These are phyloP conservation scores for Oncorhynchus keta DNA, from an alignment of 2,113 vertebrate genomes.

Conservation along the genomic window DNA sequence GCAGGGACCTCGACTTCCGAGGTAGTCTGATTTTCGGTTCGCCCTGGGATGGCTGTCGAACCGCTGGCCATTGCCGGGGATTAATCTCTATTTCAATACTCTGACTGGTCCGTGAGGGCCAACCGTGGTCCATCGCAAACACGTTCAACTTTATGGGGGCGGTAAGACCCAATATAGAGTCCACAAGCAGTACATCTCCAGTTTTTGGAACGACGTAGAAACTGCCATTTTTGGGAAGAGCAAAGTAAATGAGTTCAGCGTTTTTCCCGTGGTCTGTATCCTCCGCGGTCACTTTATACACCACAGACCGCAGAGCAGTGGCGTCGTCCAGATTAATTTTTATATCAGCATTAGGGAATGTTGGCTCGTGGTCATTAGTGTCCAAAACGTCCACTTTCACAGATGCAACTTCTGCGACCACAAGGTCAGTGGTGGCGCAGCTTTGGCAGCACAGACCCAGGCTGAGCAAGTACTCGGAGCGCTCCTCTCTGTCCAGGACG, in stretches of 20 bases:
- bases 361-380: conserved; percentile 84
- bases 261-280: conserved; percentile 83
- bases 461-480: conserved; percentile 72
- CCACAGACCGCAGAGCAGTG: conserved; percentile 74
- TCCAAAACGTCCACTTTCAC: conserved; percentile 83
- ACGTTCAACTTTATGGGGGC: conserved; percentile 76
- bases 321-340: conserved; percentile 79
- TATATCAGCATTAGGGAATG: conserved; percentile 64
- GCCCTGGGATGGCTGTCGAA: conserved; percentile 10
- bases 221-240: conserved; percentile 75
- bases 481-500: conserved; percentile 81
- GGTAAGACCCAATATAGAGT: conserved; percentile 81
- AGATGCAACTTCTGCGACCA: conserved; percentile 70
- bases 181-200: conserved; percentile 81
- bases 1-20: conserved; percentile 66
- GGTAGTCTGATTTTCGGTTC: conserved; percentile 13
- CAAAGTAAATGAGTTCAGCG: conserved; percentile 83
- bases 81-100: conserved; percentile 74
- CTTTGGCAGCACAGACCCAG: conserved; percentile 75
- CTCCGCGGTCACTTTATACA: conserved; percentile 75
- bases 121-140: conserved; percentile 82
- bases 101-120: conserved; percentile 77
- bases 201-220: conserved; percentile 88
- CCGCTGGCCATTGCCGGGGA: conserved; percentile 69
- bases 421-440: conserved; percentile 47